A percentile compares a stretch with the other conserved stretches of the same genome.
These are phyloP conservation scores for Leptothorax acervorum DNA, from an alignment of 2,888 invertebrate species.

Conservation along the genomic window DNA sequence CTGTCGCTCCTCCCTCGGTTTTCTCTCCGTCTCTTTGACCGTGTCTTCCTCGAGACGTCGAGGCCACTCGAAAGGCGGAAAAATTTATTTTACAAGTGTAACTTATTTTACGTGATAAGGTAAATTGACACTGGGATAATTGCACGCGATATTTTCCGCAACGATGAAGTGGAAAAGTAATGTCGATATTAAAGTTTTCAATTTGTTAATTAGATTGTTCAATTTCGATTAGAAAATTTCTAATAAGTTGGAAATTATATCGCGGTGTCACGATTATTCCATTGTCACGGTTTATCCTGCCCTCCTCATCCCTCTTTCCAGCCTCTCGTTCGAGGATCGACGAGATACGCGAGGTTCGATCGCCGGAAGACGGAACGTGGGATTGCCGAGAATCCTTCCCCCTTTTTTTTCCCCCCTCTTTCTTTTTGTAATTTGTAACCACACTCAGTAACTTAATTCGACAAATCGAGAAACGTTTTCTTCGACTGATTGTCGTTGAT, in stretches of 20 bases:
- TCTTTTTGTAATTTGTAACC: constrained; percentile 10
- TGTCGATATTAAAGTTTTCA: not conserved
- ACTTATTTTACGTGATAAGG: constrained; percentile 7
- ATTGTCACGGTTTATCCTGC: not conserved
- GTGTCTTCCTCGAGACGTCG: constrained; percentile 13
- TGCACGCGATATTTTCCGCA: not conserved
- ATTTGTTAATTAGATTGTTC: not conserved
- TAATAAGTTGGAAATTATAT: not conserved
- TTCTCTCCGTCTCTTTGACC: constrained; percentile 26
- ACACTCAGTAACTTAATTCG: constrained; percentile 29
- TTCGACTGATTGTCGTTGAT: constrained; percentile 26
- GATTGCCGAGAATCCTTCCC: not conserved
- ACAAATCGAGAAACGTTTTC: constrained; percentile 20
- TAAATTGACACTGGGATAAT: constrained; percentile 3
- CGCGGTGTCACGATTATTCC: not conserved
- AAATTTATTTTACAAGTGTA: not conserved
- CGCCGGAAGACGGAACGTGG: constrained; percentile 33
- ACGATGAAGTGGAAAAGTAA: not conserved
- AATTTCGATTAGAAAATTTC: not conserved
- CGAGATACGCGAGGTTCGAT: constrained; percentile 26
- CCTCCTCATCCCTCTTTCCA: not conserved
- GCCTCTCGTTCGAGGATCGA: constrained; percentile 17
- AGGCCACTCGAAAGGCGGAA: not conserved
- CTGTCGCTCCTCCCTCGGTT: constrained; percentile 1
- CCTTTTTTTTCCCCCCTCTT: not conserved